Conservation (phyloP, 2,797 vertebrate genomes). For the Phoxinus dragarum region DNA sequence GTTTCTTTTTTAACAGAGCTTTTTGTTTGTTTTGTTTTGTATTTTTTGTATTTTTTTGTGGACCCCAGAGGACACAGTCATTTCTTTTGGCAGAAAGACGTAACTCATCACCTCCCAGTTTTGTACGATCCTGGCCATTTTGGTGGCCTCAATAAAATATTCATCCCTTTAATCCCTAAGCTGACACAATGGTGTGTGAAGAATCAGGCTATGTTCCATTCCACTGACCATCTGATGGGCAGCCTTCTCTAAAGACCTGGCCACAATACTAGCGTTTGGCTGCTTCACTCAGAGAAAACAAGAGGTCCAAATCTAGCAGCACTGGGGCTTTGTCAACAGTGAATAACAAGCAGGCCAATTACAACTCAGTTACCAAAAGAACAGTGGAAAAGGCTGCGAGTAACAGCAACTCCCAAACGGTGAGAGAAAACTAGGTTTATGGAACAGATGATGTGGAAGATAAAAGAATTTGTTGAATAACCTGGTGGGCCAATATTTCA, state of each 20-base stretch:
- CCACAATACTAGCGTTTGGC: constrained; percentile 50
- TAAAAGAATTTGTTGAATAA: constrained; percentile 43
- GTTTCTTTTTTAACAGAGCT: constrained; percentile 25
- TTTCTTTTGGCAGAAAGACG: constrained; percentile 26
- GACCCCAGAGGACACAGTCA: neutral
- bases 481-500: constrained; percentile 26
- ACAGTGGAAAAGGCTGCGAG: constrained; percentile 26
- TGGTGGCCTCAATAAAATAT: constrained; percentile 48
- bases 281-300: constrained; percentile 53
- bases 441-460: constrained; percentile 40
- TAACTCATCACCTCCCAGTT: constrained; percentile 18
- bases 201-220: constrained; percentile 53
- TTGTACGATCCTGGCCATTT: constrained; percentile 35
- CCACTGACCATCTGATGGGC: constrained; percentile 57
- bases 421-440: constrained; percentile 36
- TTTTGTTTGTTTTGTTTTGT: constrained; percentile 27
- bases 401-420: constrained; percentile 28
- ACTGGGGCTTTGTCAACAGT: constrained; percentile 54
- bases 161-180: constrained; percentile 57
- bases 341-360: constrained; percentile 61
- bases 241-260: constrained; percentile 40
- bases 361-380: constrained; percentile 53
- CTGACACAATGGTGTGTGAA: constrained; percentile 50
- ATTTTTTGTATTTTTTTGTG: neutral
- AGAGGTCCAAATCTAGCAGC: constrained; percentile 55